Percentiles rank a stretch among this genome's conserved stretches.
Evolutionary conservation across 2,888 invertebrate species (phyloP).

Genomic region (Lycia hirtaria): DNA sequence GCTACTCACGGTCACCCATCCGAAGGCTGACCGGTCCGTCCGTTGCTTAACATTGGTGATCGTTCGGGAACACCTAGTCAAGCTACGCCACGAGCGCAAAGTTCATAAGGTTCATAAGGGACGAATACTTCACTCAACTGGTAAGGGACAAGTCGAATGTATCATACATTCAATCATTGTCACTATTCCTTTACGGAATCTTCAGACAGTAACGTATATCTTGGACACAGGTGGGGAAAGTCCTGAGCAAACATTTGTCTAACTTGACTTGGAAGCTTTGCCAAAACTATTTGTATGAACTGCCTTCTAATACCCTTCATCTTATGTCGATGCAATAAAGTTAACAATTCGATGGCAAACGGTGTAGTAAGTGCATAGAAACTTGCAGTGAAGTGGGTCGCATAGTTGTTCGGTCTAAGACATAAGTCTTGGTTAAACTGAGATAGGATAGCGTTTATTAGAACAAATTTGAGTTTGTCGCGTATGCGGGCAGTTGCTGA

Average conservation of each 20-base stretch:
- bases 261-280: slow-evolving; percentile 52
- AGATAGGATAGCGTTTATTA: slow-evolving; percentile 47
- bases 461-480: slow-evolving; percentile 37
- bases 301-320: slow-evolving; percentile 27
- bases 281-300: slow-evolving; percentile 39
- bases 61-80: no score
- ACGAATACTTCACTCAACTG: slow-evolving; percentile 23
- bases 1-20: no score
- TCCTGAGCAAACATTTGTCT: slow-evolving; percentile 64
- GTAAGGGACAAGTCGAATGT: slow-evolving; percentile 31
- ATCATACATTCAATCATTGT: slow-evolving; percentile 62
- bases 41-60: no score
- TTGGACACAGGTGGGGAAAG: slow-evolving; percentile 59
- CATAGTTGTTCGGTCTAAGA: slow-evolving; percentile 44
- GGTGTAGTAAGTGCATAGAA: slow-evolving; percentile 16
- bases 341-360: slow-evolving; percentile 24
- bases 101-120: slow-evolving; percentile 18
- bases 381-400: slow-evolving; percentile 40
- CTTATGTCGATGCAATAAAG: slow-evolving; percentile 41
- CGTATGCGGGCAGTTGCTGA: slow-evolving; percentile 12
- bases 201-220: slow-evolving; percentile 60
- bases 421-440: slow-evolving; percentile 47
- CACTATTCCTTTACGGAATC: slow-evolving; percentile 50
- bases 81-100: no score
- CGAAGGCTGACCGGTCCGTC: no score